phyloP scores from a whole-genome alignment of 2,888 invertebrate species.

The Monoplex corrugatus region DNA sequence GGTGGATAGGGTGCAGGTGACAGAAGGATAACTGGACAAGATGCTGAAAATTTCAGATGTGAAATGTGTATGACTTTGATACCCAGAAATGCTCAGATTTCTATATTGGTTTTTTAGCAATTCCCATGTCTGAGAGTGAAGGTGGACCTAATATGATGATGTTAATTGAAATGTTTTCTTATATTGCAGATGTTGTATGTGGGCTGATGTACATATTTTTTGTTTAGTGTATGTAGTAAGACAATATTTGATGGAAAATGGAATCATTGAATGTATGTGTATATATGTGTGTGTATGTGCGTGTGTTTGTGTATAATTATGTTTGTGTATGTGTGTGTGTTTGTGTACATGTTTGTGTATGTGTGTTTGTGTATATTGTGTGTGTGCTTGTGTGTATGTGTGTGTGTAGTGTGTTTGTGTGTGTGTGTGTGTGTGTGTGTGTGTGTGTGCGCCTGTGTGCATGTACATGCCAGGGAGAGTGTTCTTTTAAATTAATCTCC shows the following conservation, averaged over 20 bases:
- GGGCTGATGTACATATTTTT: too few species aligned
- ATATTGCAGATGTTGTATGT: too few species aligned
- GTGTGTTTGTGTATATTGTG: neutral
- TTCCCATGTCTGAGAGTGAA: too few species aligned
- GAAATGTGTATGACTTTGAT: too few species aligned
- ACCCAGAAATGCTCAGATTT: too few species aligned
- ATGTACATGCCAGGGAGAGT: neutral
- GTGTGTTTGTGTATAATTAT: neutral
- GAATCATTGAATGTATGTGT: neutral
- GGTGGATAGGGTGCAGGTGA: too few species aligned
- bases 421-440: neutral
- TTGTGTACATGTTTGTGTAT: neutral
- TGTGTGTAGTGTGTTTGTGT: neutral
- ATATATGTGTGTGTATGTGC: neutral
- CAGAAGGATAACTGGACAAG: too few species aligned
- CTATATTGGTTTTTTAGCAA: too few species aligned
- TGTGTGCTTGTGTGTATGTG: neutral
- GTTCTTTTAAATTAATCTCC: neutral
- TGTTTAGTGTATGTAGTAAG: too few species aligned
- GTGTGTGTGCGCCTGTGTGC: neutral
- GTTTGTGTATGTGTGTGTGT: neutral
- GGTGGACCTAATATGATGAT: too few species aligned
- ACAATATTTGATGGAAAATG: neutral
- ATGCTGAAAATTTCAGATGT: too few species aligned
- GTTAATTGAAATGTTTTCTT: too few species aligned